Base-by-base conservation (phyloP, 2,888 invertebrate species). In the Molorchus minor region DNA sequence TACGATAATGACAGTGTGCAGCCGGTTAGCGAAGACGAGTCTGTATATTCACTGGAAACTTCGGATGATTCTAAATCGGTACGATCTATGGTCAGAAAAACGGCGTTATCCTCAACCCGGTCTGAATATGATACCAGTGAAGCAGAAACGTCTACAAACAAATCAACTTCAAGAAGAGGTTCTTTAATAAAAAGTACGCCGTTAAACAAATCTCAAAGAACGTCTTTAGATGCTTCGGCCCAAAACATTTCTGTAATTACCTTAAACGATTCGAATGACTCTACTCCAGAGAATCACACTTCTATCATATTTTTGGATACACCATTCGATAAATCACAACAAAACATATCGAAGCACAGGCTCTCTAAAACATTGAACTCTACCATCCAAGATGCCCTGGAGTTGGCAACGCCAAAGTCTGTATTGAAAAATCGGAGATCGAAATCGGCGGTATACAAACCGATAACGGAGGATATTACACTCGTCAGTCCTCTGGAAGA, bases 381-480 rank as follows among this genome's bases (percentile, higher is more conserved):
- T 8, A 53, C 15, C 12, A 53, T 53, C 10, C 15, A 49, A 13
- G 55, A 57, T 21, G 44, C 43, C 4, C 33, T 41, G 3, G 67
- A 62, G 17, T 46, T 61, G 33, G 58, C 66, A 12, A 71, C 71
- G 0, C 71, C 71, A 4, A 71, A 68, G 33, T 68, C 68, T 5
- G 64, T 64, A 1, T 52, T 54, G 10, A 58, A 54, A 17, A 54
- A 43, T n/a, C 54, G 54, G 33, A 62, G 64, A 5, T 40, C 62
- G 2, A 58, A 53, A 30, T 57, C 56, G 15, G 5, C 43, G 10
- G 55, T 54, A 3, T 72, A 72, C 49, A 58, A 61, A 41, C 71
- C 72, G 2, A 13, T 64, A 7, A 61, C 64, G 1, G 72, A 72
- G 40, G 68, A 71, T 40, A 68, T 72, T 17, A 71, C 71, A 1